Base-by-base conservation (phyloP, 2,113 vertebrate genomes). In the Larimichthys polyactis region DNA sequence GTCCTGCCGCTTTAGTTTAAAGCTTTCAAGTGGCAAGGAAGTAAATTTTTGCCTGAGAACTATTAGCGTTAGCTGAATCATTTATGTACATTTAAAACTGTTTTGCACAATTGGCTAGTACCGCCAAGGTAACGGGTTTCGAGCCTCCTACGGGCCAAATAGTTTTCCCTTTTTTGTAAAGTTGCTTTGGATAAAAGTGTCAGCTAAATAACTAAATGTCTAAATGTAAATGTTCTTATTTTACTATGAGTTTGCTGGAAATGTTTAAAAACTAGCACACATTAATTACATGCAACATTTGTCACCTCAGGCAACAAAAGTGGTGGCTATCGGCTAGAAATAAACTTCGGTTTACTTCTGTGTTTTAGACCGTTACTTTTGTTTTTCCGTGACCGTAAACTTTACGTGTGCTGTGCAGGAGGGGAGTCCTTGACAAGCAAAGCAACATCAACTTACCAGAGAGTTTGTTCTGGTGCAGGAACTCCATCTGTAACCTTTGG, bases 401-500 rank as follows among this genome's bases (percentile, higher is more conserved):
- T 11, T 27, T 4, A 29, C 4, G 11, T 7, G 36, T 48, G 40
- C 12, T 12, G 12, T 11, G 15, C 11, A 11, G 20, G 1, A 36
- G 2, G 20, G 1, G 9, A 29, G 52, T 20, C 16, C n/a, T 27
- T 11, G 49, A 49, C 40, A 19, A 17, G 27, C 8, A 60, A 8
- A 40, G 62, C 15, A 55, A 32, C 17, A 11, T 19, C 5, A 66
- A 36, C 86, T 22, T 79, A 99, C 98, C 98, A 82, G 96, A 97
- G 36, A 97, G 97, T 67, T 97, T 99, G 92, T 99, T 99, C 62
- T 99, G 98, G 89, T 98, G 96, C 62, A 99, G 94, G 78, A 99
- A 99, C 92, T 99, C 98, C 97, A 99, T 99, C 49, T 99, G 98
- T 20, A 99, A 93, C 40, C 94, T 95, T 86, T 99, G 98, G 11